Conservation (phyloP, 2,888 invertebrate genomes). For the Lissonota sp. region DNA sequence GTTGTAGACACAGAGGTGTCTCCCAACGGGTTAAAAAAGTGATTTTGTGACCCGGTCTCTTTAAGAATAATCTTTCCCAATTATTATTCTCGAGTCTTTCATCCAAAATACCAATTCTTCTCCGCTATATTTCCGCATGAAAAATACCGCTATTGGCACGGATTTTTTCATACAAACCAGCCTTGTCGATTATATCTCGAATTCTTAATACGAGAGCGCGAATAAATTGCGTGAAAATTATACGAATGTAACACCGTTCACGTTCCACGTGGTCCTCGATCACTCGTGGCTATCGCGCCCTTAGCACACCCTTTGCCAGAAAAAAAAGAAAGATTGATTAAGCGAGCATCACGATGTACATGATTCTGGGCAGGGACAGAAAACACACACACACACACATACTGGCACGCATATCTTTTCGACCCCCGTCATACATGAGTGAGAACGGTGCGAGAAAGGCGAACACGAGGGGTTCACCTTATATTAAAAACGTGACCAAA, state of each 20-base stretch:
- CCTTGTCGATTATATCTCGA: too few relatives aligned
- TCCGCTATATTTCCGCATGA: too few relatives aligned
- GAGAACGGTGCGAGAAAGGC: slow-evolving; percentile 42
- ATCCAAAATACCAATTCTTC: too few relatives aligned
- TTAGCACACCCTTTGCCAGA: slow-evolving; percentile 17
- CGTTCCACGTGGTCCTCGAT: slow-evolving; percentile 34
- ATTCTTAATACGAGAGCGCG: too few relatives aligned
- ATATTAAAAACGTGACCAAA: slow-evolving; percentile 82
- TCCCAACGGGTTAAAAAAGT: too few relatives aligned
- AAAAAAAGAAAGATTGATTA: slow-evolving; percentile 77
- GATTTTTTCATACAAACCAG: too few relatives aligned
- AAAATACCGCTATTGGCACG: too few relatives aligned
- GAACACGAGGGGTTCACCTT: slow-evolving; percentile 62
- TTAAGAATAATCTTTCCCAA: neutral
- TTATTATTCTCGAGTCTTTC: too few relatives aligned
- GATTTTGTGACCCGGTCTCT: too few relatives aligned
- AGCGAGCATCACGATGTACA: slow-evolving; percentile 66
- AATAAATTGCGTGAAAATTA: neutral
- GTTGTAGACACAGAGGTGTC: too few relatives aligned
- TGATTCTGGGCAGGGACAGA: slow-evolving; percentile 55
- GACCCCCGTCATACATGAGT: slow-evolving; percentile 49
- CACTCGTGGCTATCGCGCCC: slow-evolving; percentile 15
- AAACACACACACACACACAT: slow-evolving; percentile 47
- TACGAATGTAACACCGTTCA: neutral
- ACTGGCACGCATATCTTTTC: neutral